Base-by-base conservation (phyloP, 2,888 invertebrate species). In the Drosophila testacea region DNA sequence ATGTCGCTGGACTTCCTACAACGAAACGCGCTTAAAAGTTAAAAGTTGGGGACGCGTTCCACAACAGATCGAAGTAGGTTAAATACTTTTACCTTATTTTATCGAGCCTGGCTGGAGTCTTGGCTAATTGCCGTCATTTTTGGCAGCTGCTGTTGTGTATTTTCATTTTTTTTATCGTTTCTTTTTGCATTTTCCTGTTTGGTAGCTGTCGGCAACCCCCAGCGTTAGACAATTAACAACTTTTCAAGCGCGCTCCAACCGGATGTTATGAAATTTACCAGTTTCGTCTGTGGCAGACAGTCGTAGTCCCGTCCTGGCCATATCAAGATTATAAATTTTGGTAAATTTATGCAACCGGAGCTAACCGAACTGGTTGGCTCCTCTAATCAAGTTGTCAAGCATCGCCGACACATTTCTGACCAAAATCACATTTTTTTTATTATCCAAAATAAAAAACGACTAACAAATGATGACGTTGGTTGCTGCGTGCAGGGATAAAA, bases 231-330 rank as follows among this genome's bases (percentile, higher is more conserved):
- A 88, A 88, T 88, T 85, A 86, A 84, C 89, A 77, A 81, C 89
- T 77, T 88, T 88, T 88, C 83, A 88, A 88, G 89, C 88, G 73
- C 83, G 81, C 81, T 79, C 32, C 69, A 87, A 90, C 90, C 88
- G 89, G 89, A 88, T 82, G 75, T 88, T 88, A 88, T 88, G 88
- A 88, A 88, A 88, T 85, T 89, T 54, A 64, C 89, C 83, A 84
- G 84, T 89, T 87, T 65, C 57, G 62, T 69, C 27, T 56, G 36
- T 30, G 16, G 30, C 39, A 54, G 39, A 54, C 41, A 54, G 66
- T 52, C 42, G 39, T 16, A n/a, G n/a, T 39, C 16, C 80, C 41
- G 75, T 67, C 71, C 69, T 72, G 73, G 61, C 75, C 78, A 87
- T 69, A 84, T 87, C 84, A 79, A 84, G 84, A 84, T 84, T 87